These are phyloP conservation scores for Rhopalosiphum padi DNA, from an alignment of 1,140 invertebrate species.

Conservation along the genomic window DNA sequence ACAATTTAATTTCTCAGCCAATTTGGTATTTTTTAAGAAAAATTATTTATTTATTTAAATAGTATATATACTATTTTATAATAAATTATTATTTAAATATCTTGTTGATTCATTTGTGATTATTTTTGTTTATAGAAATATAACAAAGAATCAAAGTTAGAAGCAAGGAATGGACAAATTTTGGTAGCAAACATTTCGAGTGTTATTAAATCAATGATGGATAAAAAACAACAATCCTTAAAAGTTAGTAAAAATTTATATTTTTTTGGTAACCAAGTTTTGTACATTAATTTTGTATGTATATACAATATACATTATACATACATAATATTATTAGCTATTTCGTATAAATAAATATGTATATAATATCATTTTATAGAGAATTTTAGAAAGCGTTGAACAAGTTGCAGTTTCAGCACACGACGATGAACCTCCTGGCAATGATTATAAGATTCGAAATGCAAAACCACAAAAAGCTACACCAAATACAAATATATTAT, in stretches of 20 bases:
- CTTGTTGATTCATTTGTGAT: neutral
- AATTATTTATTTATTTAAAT: neutral
- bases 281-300: neutral
- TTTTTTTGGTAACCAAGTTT: neutral
- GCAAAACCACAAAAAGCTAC: neutral
- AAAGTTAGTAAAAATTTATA: constrained; percentile 6
- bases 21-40: neutral
- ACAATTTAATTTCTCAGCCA: neutral
- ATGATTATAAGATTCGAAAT: constrained; percentile 15
- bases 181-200: constrained; percentile 47
- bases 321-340: neutral
- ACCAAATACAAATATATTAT: constrained; percentile 34
- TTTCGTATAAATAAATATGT: neutral
- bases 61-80: neutral
- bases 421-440: neutral
- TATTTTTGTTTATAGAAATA: constrained; percentile 36
- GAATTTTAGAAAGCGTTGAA: constrained; percentile 55
- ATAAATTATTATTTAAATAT: neutral
- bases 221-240: constrained; percentile 56
- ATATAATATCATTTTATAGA: neutral
- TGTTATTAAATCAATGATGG: constrained; percentile 55
- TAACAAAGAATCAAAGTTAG: constrained; percentile 43
- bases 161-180: constrained; percentile 38
- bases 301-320: neutral
- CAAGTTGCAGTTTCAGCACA: constrained; percentile 58